Conservation (phyloP, 1,140 invertebrate genomes). For the Aethina tumida region DNA sequence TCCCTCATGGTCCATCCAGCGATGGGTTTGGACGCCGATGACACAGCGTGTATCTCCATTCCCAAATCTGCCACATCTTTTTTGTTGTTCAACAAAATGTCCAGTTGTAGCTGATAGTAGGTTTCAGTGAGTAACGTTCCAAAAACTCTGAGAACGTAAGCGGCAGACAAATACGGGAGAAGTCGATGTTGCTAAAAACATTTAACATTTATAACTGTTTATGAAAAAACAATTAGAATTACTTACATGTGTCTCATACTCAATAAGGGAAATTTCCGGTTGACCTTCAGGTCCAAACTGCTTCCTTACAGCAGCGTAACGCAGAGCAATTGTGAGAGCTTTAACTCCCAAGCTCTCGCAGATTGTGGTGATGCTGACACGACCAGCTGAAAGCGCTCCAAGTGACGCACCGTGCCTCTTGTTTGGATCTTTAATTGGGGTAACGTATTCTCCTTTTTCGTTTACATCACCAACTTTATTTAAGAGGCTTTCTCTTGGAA, state of each 20-base stretch:
- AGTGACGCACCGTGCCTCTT: constrained; percentile 71
- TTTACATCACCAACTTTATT: constrained; percentile 84
- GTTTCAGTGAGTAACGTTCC: too few relatives aligned
- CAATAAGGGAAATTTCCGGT: constrained; percentile 73
- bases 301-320: constrained; percentile 80
- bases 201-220: not conserved
- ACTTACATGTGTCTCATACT: constrained; percentile 79
- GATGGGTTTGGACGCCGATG: constrained; percentile 79
- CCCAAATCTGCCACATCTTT: constrained; percentile 28
- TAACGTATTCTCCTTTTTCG: constrained; percentile 70
- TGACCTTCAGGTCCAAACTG: constrained; percentile 73
- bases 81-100: too few relatives aligned
- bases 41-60: constrained; percentile 82
- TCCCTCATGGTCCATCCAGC: constrained; percentile 73
- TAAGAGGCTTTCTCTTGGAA: constrained; percentile 71
- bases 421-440: constrained; percentile 62
- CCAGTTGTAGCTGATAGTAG: too few relatives aligned
- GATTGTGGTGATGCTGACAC: constrained; percentile 64
- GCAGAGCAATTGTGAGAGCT: constrained; percentile 73
- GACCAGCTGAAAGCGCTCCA: constrained; percentile 75
- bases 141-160: constrained; percentile 66
- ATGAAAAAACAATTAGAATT: constrained; percentile 3
- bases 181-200: constrained; percentile 75
- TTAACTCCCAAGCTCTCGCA: constrained; percentile 59
- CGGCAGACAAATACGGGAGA: constrained; percentile 76